phyloP scores from a whole-genome alignment of 2,797 vertebrate genomes.

The Myoxocephalus aenaeus region DNA sequence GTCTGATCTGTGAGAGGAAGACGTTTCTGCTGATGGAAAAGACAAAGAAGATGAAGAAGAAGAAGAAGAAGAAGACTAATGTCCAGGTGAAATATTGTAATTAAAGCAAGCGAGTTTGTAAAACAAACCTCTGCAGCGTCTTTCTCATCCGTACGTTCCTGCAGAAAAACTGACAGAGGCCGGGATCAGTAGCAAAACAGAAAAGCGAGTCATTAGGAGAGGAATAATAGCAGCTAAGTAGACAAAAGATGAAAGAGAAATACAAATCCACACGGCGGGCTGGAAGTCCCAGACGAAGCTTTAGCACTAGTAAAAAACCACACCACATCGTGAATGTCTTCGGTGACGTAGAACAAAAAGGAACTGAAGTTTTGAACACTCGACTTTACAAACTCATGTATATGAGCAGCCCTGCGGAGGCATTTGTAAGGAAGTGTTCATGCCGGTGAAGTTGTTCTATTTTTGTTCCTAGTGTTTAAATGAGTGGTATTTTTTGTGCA shows the following conservation, averaged over 20 bases:
- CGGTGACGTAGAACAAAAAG: background rate
- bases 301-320: background rate
- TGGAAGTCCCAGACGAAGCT: background rate
- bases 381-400: background rate
- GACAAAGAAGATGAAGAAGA: too few species aligned
- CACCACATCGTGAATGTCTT: background rate
- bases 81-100: background rate
- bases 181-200: background rate
- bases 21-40: background rate
- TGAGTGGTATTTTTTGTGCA: background rate
- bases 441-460: background rate
- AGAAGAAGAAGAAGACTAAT: background rate
- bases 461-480: background rate
- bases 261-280: background rate
- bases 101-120: background rate
- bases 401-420: background rate
- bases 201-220: background rate
- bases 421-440: background rate
- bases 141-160: background rate
- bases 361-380: background rate
- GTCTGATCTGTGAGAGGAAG: background rate
- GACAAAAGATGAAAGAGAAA: slow-evolving; percentile 26
- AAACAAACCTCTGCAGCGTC: slow-evolving; percentile 13
- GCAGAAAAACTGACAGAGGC: slow-evolving; percentile 18
- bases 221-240: slow-evolving; percentile 6